phyloP scores from a whole-genome alignment of 2,888 invertebrate species.

The Galerucella nymphaeae region DNA sequence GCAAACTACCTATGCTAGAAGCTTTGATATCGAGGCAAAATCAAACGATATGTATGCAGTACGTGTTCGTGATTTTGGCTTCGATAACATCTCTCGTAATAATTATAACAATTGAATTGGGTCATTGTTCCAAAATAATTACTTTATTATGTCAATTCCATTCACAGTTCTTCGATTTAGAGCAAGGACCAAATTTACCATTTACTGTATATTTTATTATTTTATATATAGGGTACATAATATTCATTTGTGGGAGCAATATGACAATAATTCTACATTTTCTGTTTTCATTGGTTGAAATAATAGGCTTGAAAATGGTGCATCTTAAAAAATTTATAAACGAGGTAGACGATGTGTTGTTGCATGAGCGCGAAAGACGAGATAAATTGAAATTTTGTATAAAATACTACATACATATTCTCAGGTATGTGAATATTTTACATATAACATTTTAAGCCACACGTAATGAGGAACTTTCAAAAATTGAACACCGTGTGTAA shows the following conservation, averaged over 20 bases:
- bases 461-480: too few species aligned
- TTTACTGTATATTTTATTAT: not conserved
- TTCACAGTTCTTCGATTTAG: not conserved
- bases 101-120: not conserved
- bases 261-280: not conserved
- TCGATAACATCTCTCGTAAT: not conserved
- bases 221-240: not conserved
- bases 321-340: not conserved
- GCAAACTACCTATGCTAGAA: not conserved
- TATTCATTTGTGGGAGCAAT: not conserved
- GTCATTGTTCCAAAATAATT: not conserved
- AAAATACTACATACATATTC: not conserved
- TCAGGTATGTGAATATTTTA: not conserved
- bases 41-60: not conserved
- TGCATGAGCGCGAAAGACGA: not conserved
- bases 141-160: not conserved
- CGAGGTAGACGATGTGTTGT: not conserved
- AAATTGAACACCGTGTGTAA: too few species aligned
- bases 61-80: not conserved
- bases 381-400: not conserved
- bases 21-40: not conserved
- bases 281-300: not conserved
- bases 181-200: not conserved
- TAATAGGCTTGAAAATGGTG: not conserved
- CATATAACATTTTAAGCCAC: too few species aligned